Evolutionary conservation across 2,888 invertebrate species (phyloP).

Genomic region (Eristalis arbustorum): DNA sequence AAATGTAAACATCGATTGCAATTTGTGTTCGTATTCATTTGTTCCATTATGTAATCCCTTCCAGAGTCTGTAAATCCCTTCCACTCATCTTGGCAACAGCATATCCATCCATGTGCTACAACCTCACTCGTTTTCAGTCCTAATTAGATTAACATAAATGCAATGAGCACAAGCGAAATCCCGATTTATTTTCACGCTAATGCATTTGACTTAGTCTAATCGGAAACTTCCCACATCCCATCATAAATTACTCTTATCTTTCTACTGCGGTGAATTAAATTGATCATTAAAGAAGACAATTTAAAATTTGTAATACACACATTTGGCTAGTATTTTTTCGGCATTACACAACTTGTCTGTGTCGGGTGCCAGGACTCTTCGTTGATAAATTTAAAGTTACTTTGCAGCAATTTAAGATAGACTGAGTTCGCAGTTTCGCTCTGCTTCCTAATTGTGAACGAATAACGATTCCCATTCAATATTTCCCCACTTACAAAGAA

Average conservation of each 20-base stretch:
- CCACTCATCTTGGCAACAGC: neutral
- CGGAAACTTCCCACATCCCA: conserved; percentile 34
- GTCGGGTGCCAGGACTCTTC: no score
- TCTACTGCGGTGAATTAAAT: conserved; percentile 63
- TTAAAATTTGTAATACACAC: conserved; percentile 48
- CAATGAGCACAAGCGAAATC: conserved; percentile 27
- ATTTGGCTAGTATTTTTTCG: neutral
- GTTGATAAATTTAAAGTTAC: conserved; percentile 38
- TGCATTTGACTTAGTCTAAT: conserved; percentile 22
- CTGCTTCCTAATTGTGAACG: neutral
- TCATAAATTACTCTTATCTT: conserved; percentile 65
- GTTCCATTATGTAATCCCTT: neutral
- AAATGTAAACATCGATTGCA: neutral
- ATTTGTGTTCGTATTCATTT: neutral
- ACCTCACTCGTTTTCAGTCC: neutral
- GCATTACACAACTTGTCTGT: conserved; percentile 22
- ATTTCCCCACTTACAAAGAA: neutral
- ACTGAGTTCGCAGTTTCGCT: neutral
- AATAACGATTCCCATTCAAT: neutral
- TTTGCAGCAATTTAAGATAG: conserved; percentile 30
- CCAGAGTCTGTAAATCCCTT: neutral
- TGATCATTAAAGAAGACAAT: conserved; percentile 67
- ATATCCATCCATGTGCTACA: neutral
- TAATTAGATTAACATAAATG: conserved; percentile 62
- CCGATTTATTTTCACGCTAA: neutral